These are phyloP conservation scores for Manis javanica DNA, from an alignment of 2,797 vertebrate genomes.

Conservation along the genomic window DNA sequence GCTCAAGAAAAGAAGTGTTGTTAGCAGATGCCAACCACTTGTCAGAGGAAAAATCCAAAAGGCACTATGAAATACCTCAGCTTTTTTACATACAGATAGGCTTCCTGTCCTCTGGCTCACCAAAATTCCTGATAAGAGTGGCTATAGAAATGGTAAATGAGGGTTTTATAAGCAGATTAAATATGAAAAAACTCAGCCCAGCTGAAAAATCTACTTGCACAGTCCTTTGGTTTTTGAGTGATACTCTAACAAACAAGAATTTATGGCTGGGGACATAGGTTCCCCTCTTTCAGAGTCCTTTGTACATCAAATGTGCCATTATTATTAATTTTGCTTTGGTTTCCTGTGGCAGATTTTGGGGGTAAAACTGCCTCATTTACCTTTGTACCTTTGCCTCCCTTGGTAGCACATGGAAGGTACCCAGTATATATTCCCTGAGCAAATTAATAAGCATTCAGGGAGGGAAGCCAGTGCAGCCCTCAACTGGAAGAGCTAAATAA, in stretches of 20 bases:
- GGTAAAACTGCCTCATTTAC: background rate
- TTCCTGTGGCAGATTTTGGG: background rate
- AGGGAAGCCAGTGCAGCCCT: background rate
- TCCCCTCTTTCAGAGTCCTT: background rate
- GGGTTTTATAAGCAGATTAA: slow-evolving; percentile 68
- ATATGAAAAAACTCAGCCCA: slow-evolving; percentile 40
- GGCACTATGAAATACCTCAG: slow-evolving; percentile 48
- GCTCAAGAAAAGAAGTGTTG: slow-evolving; percentile 75
- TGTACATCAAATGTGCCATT: background rate
- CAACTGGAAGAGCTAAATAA: background rate
- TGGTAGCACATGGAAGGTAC: background rate
- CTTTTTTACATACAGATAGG: slow-evolving; percentile 79
- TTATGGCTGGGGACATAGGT: background rate
- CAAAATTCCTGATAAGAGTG: slow-evolving; percentile 70
- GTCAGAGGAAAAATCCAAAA: slow-evolving; percentile 78
- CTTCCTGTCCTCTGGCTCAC: slow-evolving; percentile 69
- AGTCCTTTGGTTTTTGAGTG: background rate
- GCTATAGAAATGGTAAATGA: slow-evolving; percentile 64
- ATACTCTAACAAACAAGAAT: background rate
- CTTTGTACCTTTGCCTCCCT: background rate
- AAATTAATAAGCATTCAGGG: background rate
- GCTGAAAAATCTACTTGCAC: slow-evolving; percentile 35
- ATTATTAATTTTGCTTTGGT: background rate
- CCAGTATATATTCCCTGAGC: background rate
- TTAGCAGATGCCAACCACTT: slow-evolving; percentile 82